These are phyloP conservation scores for Luidia sarsii DNA, from an alignment of 53 echinoderm and acorn worm species.

Conservation along the genomic window DNA sequence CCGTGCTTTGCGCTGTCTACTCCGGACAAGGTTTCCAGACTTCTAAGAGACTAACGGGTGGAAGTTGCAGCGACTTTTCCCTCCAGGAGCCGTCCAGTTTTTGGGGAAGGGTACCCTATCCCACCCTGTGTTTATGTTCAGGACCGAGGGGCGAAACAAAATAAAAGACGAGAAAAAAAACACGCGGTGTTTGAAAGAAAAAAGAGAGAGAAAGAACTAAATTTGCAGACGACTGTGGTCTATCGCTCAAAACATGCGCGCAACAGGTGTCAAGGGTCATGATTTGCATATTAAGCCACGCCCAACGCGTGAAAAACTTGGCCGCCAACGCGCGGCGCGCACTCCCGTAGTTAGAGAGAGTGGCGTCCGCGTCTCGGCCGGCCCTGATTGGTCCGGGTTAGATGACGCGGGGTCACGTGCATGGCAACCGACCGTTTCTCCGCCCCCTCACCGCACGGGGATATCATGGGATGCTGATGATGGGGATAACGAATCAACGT, in stretches of 20 bases:
- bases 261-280: constrained; percentile 33
- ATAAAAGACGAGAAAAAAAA: constrained; percentile 14
- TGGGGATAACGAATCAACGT: no score
- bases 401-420: constrained; percentile 12
- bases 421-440: no score
- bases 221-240: constrained; percentile 16
- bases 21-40: no score
- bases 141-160: constrained; percentile 3
- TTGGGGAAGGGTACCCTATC: constrained; percentile 37
- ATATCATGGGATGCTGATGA: no score
- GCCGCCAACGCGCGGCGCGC: not conserved
- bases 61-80: no score
- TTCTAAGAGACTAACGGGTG: no score
- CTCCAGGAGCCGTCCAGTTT: not conserved
- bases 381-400: constrained; percentile 11
- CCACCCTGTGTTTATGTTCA: constrained; percentile 33
- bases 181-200: no score
- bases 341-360: no score
- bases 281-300: constrained; percentile 19
- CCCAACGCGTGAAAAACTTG: constrained; percentile 24
- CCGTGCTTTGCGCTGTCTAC: not conserved
- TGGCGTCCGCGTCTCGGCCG: not conserved
- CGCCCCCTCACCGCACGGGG: no score
- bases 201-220: no score
- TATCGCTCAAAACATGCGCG: constrained; percentile 9